phyloP scores from a whole-genome alignment of 2,797 vertebrate genomes.

The Anas acuta region DNA sequence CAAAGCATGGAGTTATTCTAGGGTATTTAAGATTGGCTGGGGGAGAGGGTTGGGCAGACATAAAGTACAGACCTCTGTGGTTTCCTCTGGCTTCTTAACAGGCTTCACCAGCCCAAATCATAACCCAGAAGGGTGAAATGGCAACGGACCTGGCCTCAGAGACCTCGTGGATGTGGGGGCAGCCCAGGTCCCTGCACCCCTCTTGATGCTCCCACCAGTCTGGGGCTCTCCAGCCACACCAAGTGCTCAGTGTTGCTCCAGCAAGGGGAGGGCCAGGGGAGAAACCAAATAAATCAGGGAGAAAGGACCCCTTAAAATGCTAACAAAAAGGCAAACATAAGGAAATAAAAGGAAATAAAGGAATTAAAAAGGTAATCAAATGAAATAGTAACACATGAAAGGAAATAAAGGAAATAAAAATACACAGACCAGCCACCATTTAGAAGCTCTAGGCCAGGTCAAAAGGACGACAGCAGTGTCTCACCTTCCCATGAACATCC shows the following conservation, averaged over 20 bases:
- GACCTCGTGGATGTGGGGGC: accelerated
- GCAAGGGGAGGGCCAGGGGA: not conserved
- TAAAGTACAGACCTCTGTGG: not conserved
- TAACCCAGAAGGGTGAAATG: not conserved
- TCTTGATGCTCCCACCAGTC: not conserved
- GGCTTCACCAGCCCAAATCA: not conserved
- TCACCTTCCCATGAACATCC: not conserved
- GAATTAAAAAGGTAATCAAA: too few species aligned
- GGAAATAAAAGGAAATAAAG: too few species aligned
- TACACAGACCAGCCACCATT: not conserved
- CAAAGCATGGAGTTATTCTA: not conserved
- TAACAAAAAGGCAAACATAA: not conserved
- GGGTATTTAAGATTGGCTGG: not conserved
- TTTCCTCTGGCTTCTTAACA: not conserved
- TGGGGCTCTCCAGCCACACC: accelerated
- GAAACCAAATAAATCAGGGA: not conserved
- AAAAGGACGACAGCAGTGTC: accelerated
- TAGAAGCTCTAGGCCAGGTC: not conserved
- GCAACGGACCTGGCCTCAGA: not conserved
- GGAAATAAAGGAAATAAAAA: too few species aligned
- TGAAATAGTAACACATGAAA: too few species aligned
- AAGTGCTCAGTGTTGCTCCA: not conserved
- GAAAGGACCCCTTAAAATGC: not conserved
- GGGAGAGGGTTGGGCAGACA: not conserved
- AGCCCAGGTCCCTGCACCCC: not conserved